Percentiles rank a stretch among this genome's conserved stretches.
Conservation (phyloP, 1,140 invertebrate genomes). For the Heliconius eleuchia region DNA sequence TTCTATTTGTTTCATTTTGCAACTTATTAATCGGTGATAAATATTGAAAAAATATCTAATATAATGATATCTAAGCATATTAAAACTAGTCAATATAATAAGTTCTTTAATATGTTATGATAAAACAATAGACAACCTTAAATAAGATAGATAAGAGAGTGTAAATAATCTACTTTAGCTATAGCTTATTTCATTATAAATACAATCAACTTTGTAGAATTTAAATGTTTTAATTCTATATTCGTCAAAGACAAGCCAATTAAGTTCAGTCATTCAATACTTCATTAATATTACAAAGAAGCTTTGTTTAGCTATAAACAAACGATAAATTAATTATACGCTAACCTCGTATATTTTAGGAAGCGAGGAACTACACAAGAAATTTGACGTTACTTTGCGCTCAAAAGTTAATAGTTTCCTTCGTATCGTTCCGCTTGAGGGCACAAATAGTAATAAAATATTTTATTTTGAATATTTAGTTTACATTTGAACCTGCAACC, state of each 20-base stretch:
- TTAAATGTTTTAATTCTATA: not conserved
- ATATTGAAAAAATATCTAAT: too few species aligned
- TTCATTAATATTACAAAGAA: constrained; percentile 11
- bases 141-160: too few species aligned
- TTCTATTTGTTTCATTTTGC: too few species aligned
- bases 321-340: constrained; percentile 5
- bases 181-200: not conserved
- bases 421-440: not conserved
- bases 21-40: too few species aligned
- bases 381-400: not conserved
- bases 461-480: too few species aligned
- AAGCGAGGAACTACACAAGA: constrained; percentile 3
- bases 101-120: too few species aligned
- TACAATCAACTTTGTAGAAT: too few species aligned
- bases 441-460: too few species aligned
- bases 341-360: constrained; percentile 2
- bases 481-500: too few species aligned
- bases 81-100: too few species aligned
- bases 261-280: constrained; percentile 5
- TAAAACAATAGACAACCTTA: too few species aligned
- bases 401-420: not conserved
- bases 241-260: constrained; percentile 1
- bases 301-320: constrained; percentile 17
- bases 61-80: too few species aligned
- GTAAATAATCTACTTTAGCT: not conserved